Evolutionary conservation across 2,888 invertebrate genomes (phyloP), one percentile per base, ranked within the genome.

Genomic region (Callinectes sapidus): DNA sequence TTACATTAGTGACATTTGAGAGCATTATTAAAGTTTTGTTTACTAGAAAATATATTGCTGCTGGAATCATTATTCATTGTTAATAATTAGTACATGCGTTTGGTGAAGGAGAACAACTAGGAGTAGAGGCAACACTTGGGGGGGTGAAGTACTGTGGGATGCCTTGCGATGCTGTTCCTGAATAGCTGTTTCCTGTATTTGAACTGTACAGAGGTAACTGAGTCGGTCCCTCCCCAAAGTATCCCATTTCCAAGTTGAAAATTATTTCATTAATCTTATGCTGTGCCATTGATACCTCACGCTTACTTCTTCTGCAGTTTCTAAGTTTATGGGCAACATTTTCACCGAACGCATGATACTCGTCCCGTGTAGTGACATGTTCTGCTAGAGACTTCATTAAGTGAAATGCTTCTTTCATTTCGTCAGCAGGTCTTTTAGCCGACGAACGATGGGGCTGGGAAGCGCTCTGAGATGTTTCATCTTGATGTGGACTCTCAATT

Each of bases 101-200:
- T 35, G 86, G 86, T 86, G 86, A 86, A 71, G 2, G 39, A 39
- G 71, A 28, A 86, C 28, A 86, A 35, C 86, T 16, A 6, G 86
- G 35, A 86, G 86, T 35, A 86, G 86, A 86, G 86, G 86, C 86
- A 35, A 1, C 16, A 86, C 86, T 32, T 86, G 86, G 86, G 86
- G 0, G 10, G 1, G 86, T 2, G 6, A 86, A 71, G 23, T 18
- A 14, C 71, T 71, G 71, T 10, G 71, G 23, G 71, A 71, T 71
- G 71, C 71, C 23, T 18, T 6, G 71, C 71, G 6, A 5, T 18
- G 6, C 6, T 71, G 71, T 6, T 32, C 86, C 86, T 86, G 35
- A 86, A 86, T 10, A 86, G 6, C 5, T 86, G 39, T 14, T n/a
- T 86, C 28, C 28, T 86, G 35, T 35, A 86, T 86, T 1, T 86